A percentile compares a stretch with the other conserved stretches of the same genome.
Evolutionary conservation across 2,113 vertebrate species (phyloP).

Genomic region (Rhinogobius similis): DNA sequence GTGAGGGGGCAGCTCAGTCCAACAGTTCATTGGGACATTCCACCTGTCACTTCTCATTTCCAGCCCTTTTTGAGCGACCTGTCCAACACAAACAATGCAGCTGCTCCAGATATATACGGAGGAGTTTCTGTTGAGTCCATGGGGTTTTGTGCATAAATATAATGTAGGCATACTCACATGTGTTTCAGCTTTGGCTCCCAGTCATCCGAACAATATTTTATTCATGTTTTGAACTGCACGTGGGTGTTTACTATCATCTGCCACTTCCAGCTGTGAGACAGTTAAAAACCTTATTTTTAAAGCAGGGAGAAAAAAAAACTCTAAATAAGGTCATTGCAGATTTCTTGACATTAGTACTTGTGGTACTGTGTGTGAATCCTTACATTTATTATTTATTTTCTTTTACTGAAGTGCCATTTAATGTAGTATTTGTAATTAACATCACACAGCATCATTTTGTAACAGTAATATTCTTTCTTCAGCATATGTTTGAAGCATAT

Average conservation of each 20-base stretch:
- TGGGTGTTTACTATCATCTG: neutral
- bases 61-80: slow-evolving; percentile 63
- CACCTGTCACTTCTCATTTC: slow-evolving; percentile 76
- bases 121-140: slow-evolving; percentile 19
- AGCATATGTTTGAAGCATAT: no score
- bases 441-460: no score
- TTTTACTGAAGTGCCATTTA: no score
- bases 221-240: neutral
- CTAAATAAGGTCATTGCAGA: no score
- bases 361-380: no score
- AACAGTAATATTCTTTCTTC: no score
- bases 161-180: neutral
- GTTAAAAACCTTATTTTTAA: no score
- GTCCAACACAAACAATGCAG: slow-evolving; percentile 53
- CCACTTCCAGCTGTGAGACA: neutral
- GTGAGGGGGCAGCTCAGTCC: slow-evolving; percentile 17
- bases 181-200: slow-evolving; percentile 4
- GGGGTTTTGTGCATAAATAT: slow-evolving; percentile 10
- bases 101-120: slow-evolving; percentile 16
- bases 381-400: no score
- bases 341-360: no score
- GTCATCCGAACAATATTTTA: neutral
- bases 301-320: no score
- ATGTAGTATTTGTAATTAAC: no score
- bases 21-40: slow-evolving; percentile 66